A percentile compares a stretch with the other conserved stretches of the same genome.
These are phyloP conservation scores for Escarpia spicata DNA, from an alignment of 2,888 invertebrate genomes.

Conservation along the genomic window DNA sequence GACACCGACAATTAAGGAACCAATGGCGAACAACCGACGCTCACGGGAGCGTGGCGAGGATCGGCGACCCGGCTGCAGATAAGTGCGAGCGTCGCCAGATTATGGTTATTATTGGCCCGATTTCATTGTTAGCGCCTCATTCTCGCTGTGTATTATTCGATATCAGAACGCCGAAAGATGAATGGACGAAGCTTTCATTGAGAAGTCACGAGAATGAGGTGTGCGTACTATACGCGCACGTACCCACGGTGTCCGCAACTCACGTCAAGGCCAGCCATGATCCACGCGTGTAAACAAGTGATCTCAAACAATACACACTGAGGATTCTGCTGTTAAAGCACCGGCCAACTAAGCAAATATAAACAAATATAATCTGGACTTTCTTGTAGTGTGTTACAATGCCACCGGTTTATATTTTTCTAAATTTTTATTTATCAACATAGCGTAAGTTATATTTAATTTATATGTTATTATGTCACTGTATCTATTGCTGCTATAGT, in stretches of 20 bases:
- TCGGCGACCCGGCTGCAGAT: neutral
- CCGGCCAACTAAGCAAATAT: neutral
- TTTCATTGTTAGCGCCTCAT: neutral
- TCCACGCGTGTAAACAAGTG: neutral
- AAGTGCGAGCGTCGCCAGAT: neutral
- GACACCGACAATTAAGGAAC: neutral
- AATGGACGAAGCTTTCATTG: neutral
- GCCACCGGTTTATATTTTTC: no score
- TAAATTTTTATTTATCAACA: no score
- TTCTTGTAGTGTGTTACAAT: no score
- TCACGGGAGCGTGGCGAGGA: neutral
- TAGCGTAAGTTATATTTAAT: no score
- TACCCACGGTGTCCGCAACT: no score
- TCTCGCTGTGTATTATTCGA: neutral
- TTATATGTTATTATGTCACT: no score
- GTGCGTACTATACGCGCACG: neutral
- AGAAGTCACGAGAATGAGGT: neutral
- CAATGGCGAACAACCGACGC: neutral
- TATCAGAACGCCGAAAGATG: conserved; percentile 3
- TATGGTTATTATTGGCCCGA: neutral
- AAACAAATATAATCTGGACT: no score
- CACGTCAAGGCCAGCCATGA: neutral
- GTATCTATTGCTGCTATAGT: no score
- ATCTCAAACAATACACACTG: neutral
- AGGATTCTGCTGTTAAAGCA: neutral